Evolutionary conservation across 2,888 invertebrate species (phyloP), one percentile per base, ranked within the genome.

Genomic region (Timema cristinae): DNA sequence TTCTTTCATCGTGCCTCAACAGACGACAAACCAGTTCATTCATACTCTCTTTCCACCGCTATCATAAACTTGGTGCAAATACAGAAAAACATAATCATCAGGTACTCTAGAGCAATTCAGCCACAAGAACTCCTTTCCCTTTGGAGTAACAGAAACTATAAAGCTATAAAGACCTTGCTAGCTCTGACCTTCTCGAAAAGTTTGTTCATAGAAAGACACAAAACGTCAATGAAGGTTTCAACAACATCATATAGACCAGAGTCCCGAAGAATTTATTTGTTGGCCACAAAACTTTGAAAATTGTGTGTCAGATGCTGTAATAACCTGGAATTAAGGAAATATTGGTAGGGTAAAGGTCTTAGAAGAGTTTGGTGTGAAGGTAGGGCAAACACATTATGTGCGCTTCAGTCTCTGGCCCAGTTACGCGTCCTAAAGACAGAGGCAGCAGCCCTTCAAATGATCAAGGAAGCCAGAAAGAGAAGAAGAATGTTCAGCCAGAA

Each of bases 221-320:
- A 49, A 75, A 73, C 59, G 68, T 49, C n/a, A 77, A 76, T 51
- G 74, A 76, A 72, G 69, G 67, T 54, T 72, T 76, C 59, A 72
- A 75, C 48, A 59, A 50, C 48, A 10, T 56, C 8, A 63, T 71
- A 15, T 75, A 72, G 73, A 68, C 66, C 50, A 66, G 70, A 15
- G 50, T 66, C 16, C 72, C 75, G 9, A 75, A 75, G 72, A 4
- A 32, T 32, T 2, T 32, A 4, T 2, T 32, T 32, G 32, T 32
- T 32, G 32, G 32, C 32, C 32, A 32, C 32, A 32, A 32, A 32
- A 4, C 32, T 32, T 32, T 32, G 32, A 32, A 32, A 66, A 67
- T 73, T 32, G 74, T 15, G 72, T 69, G 11, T 11, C 50, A 50
- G 70, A 72, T 54, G 72, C 70, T 52, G 68, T 68, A 49, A n/a